phyloP scores from a whole-genome alignment of 2,797 vertebrate genomes.

The Luscinia luscinia region DNA sequence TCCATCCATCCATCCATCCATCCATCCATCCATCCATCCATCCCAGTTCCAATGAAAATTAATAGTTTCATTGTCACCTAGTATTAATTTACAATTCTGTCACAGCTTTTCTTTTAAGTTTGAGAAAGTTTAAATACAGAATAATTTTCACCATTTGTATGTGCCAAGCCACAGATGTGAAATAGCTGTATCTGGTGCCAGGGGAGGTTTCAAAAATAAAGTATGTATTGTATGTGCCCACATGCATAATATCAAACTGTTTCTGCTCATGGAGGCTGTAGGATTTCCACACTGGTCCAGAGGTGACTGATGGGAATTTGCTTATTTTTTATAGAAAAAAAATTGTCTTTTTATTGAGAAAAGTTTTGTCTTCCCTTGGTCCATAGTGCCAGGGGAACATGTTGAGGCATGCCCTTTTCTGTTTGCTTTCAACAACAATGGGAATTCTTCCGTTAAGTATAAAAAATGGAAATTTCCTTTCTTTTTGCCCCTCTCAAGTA shows the following conservation, averaged over 20 bases:
- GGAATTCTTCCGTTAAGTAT: not conserved
- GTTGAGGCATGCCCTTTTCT: not conserved
- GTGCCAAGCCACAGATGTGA: not conserved
- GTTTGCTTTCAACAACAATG: not conserved
- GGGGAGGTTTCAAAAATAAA: not conserved
- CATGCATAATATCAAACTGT: not conserved
- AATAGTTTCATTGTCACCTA: not conserved
- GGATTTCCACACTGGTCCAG: not conserved
- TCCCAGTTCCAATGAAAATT: not conserved
- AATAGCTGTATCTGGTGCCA: not conserved
- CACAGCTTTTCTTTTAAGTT: not conserved
- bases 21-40: no score
- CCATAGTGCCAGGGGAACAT: not conserved
- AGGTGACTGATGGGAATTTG: not conserved
- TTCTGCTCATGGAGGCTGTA: not conserved
- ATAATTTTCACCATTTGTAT: accelerated
- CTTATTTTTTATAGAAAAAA: not conserved
- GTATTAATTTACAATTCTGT: not conserved
- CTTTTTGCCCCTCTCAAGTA: not conserved
- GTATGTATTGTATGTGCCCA: not conserved
- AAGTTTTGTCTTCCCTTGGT: not conserved
- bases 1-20: no score
- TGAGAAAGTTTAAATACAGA: not conserved
- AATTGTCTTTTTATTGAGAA: not conserved
- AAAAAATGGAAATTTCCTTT: not conserved